Conservation (phyloP, 2,797 vertebrate genomes). For the Tragelaphus oryx region DNA sequence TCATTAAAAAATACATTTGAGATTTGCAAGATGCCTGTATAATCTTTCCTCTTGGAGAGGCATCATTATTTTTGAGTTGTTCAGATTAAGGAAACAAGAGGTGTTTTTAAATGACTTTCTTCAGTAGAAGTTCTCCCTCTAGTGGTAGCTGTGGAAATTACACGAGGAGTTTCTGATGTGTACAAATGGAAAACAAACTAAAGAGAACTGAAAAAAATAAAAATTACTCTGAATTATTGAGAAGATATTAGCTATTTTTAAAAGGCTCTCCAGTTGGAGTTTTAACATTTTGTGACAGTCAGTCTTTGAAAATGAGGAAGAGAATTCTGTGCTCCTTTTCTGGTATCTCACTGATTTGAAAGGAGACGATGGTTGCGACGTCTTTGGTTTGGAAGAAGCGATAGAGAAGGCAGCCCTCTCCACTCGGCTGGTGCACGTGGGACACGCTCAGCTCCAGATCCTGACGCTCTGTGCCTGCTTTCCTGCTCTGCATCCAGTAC, state of each 20-base stretch:
- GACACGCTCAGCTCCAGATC: background rate
- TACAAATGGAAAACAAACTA: background rate
- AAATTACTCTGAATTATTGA: background rate
- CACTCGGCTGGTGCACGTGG: background rate
- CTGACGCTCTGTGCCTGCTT: background rate
- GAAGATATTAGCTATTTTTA: background rate
- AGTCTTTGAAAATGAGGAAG: background rate
- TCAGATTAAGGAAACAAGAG: background rate
- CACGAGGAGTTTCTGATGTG: background rate
- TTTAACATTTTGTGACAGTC: background rate
- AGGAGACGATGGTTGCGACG: background rate
- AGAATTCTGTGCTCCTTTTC: background rate
- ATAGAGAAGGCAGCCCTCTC: accelerated
- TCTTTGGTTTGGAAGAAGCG: background rate
- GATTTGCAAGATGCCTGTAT: background rate
- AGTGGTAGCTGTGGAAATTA: conserved; percentile 44
- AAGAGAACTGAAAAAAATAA: background rate
- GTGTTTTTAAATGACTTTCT: background rate
- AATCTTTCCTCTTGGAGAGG: background rate
- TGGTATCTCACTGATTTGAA: background rate
- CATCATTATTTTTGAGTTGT: background rate
- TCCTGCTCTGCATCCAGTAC: background rate
- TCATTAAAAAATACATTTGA: background rate
- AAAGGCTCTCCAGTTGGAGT: background rate
- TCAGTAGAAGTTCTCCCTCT: conserved; percentile 60